Evolutionary conservation across 2,113 vertebrate species (phyloP).

Genomic region (Orientallactaga bullata): DNA sequence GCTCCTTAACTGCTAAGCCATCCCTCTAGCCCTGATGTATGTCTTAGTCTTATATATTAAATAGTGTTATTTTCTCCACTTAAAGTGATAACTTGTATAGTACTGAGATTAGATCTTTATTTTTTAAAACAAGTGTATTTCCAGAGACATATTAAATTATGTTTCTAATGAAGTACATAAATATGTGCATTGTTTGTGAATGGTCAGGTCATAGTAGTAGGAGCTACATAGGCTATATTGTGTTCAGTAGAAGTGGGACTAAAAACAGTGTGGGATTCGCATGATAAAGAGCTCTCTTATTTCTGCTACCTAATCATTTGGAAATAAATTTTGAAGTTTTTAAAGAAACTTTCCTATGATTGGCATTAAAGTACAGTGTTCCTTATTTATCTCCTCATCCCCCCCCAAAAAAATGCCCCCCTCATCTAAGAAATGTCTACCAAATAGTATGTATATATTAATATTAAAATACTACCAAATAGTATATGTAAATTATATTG

Average conservation of each 20-base stretch:
- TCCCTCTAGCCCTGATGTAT: too few species aligned
- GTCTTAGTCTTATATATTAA: conserved; percentile 51
- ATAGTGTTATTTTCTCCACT: conserved; percentile 43
- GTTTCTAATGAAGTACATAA: conserved; percentile 45
- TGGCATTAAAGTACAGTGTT: conserved; percentile 51
- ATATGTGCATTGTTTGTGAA: conserved; percentile 43
- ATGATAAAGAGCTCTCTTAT: conserved; percentile 51
- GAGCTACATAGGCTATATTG: conserved; percentile 29
- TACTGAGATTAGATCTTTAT: conserved; percentile 42
- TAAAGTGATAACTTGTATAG: conserved; percentile 50
- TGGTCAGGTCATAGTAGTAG: conserved; percentile 27
- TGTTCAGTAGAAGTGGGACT: conserved; percentile 33
- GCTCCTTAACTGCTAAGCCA: too few species aligned
- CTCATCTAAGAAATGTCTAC: background rate
- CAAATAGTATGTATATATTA: conserved; percentile 22
- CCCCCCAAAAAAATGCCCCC: background rate
- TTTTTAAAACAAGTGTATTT: conserved; percentile 50
- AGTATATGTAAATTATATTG: conserved; percentile 43
- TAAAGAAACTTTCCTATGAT: conserved; percentile 44
- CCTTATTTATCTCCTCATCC: too few species aligned
- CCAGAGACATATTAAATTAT: conserved; percentile 53
- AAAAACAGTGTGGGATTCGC: background rate
- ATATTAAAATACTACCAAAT: background rate
- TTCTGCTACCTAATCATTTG: conserved; percentile 57
- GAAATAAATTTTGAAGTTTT: conserved; percentile 60